Evolutionary conservation across 2,113 vertebrate genomes (phyloP).

Genomic region (Tangachromis dhanisi): DNA sequence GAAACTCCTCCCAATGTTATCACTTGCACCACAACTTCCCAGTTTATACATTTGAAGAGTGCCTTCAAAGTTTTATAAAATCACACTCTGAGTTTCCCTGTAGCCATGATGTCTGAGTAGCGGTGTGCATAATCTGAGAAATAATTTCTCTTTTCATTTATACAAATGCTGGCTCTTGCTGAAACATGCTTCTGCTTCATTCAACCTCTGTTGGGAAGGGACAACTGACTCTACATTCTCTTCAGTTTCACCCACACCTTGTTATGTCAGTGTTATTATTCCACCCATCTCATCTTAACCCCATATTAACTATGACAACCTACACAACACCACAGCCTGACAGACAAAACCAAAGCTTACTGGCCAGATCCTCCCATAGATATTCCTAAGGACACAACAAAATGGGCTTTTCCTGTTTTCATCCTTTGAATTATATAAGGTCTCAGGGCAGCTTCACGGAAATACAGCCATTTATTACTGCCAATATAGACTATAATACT

Average conservation of each 20-base stretch:
- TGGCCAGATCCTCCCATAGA: background rate
- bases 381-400: background rate
- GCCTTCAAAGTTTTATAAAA: background rate
- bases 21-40: background rate
- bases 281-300: background rate
- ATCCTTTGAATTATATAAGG: background rate
- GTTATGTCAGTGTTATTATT: background rate
- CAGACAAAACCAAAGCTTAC: background rate
- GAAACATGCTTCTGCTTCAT: conserved; percentile 4
- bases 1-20: background rate
- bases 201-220: conserved; percentile 1
- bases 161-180: conserved; percentile 10
- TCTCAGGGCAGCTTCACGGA: background rate
- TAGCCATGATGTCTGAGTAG: background rate
- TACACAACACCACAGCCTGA: background rate
- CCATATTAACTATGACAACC: background rate
- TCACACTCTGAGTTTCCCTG: background rate
- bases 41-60: background rate
- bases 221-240: background rate
- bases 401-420: background rate
- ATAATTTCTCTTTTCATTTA: background rate
- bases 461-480: background rate
- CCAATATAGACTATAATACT: background rate
- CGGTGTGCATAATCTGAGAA: background rate
- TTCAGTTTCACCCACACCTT: conserved; percentile 3